Conservation (phyloP, 1,140 invertebrate genomes). For the Ceratosolen fusciceps region DNA sequence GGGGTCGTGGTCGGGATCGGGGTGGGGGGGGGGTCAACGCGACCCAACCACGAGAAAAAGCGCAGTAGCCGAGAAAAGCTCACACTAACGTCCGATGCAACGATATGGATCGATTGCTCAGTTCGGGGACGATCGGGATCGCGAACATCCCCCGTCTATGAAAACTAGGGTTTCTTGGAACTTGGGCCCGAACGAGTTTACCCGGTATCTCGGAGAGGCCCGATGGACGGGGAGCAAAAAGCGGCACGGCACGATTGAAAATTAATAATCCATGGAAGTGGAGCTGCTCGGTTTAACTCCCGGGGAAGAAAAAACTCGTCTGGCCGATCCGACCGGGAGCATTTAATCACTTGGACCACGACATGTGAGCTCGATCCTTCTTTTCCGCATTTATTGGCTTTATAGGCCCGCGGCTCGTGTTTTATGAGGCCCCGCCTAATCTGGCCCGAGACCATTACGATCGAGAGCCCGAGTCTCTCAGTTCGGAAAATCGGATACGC, state of each 20-base stretch:
- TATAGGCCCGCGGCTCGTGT: too few relatives aligned
- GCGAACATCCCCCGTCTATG: background rate
- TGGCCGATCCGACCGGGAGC: too few relatives aligned
- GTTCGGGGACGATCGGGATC: background rate
- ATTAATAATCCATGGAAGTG: slow-evolving; percentile 21
- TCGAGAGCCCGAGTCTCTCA: too few relatives aligned
- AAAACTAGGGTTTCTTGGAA: slow-evolving; percentile 5
- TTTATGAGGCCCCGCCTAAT: too few relatives aligned
- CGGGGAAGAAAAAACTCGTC: background rate
- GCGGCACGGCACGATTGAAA: background rate
- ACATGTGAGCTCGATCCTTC: too few relatives aligned
- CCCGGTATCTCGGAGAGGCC: background rate
- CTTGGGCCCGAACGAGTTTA: background rate
- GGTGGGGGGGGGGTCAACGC: background rate
- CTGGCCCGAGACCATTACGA: too few relatives aligned
- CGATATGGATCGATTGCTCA: background rate
- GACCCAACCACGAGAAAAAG: background rate
- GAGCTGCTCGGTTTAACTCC: background rate
- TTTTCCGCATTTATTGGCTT: too few relatives aligned
- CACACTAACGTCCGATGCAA: too few relatives aligned
- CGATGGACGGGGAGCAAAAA: background rate
- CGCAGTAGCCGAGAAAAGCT: background rate
- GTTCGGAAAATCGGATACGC: too few relatives aligned
- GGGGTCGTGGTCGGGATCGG: background rate
- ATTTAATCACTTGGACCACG: too few relatives aligned